These are phyloP conservation scores for Macrobrachium nipponense DNA, from an alignment of 1,140 invertebrate species.

Conservation along the genomic window DNA sequence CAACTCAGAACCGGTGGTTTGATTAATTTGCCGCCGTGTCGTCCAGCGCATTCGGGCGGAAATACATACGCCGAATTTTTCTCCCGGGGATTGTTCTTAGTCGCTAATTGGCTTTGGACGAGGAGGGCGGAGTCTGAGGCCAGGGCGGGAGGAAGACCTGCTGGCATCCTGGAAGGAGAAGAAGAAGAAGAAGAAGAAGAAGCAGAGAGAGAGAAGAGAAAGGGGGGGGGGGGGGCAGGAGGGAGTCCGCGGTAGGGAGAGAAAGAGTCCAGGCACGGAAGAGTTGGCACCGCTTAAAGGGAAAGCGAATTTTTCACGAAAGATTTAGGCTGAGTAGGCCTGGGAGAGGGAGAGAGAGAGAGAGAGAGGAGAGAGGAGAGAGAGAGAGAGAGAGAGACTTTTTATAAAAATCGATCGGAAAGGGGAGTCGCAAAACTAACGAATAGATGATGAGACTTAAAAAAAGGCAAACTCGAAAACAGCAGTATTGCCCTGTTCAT, in stretches of 20 bases:
- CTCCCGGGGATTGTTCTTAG: conserved; percentile 17
- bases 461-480: too few relatives aligned
- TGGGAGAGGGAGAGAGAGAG: too few relatives aligned
- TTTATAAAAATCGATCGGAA: too few relatives aligned
- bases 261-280: neutral
- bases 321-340: too few relatives aligned
- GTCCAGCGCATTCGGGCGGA: conserved; percentile 6
- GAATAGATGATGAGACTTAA: too few relatives aligned
- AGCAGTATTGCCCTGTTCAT: too few relatives aligned
- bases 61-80: conserved; percentile 33
- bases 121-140: neutral
- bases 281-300: neutral
- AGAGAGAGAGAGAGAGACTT: too few relatives aligned
- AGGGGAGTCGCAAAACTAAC: too few relatives aligned
- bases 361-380: too few relatives aligned
- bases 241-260: too few relatives aligned
- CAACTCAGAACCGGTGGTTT: conserved; percentile 7
- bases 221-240: neutral
- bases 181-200: neutral
- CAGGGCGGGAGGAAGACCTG: neutral
- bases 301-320: too few relatives aligned
- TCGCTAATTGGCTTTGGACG: conserved; percentile 29
- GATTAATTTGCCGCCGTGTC: conserved; percentile 22
- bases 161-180: neutral
- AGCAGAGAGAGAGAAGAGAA: neutral